These are phyloP conservation scores for Bhutanitis thaidina DNA, from an alignment of 2,888 invertebrate species.

Conservation along the genomic window DNA sequence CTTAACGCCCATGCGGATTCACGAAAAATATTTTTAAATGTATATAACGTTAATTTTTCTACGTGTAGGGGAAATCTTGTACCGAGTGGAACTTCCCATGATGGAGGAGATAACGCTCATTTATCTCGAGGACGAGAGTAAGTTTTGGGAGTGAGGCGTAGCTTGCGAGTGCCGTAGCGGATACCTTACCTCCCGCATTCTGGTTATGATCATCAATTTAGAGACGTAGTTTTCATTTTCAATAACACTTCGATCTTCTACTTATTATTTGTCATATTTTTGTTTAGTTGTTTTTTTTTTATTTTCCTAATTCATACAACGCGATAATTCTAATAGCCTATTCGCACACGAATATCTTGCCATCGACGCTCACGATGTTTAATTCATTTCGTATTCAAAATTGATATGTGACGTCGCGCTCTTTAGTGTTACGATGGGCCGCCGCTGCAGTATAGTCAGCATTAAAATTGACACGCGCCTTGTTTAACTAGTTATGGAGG, in stretches of 20 bases:
- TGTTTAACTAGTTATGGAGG: conserved; percentile 27
- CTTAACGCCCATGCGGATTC: conserved; percentile 26
- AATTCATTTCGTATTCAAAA: conserved; percentile 49
- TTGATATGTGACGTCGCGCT: conserved; percentile 40
- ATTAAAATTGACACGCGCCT: conserved; percentile 27
- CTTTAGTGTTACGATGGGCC: conserved; percentile 27
- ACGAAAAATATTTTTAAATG: conserved; percentile 44
- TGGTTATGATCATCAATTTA: conserved; percentile 81
- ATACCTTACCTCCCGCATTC: conserved; percentile 81
- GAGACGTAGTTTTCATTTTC: conserved; percentile 77
- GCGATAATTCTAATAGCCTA: conserved; percentile 70
- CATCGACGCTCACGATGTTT: conserved; percentile 58
- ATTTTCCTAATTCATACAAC: conserved; percentile 61
- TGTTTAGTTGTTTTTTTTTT: conserved; percentile 57
- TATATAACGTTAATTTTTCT: conserved; percentile 80
- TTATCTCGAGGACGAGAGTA: conserved; percentile 94
- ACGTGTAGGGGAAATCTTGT: conserved; percentile 91
- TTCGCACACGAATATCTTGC: conserved; percentile 63
- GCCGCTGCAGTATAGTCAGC: conserved; percentile 25
- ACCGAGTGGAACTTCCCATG: conserved; percentile 95
- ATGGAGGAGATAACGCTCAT: conserved; percentile 96
- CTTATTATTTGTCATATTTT: conserved; percentile 55
- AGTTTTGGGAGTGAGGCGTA: conserved; percentile 82
- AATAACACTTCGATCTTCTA: conserved; percentile 75
- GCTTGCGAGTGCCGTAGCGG: conserved; percentile 84